Percentiles rank a stretch among this genome's conserved stretches.
Conservation (phyloP, 2,888 invertebrate species). For the Amiota mariae region DNA sequence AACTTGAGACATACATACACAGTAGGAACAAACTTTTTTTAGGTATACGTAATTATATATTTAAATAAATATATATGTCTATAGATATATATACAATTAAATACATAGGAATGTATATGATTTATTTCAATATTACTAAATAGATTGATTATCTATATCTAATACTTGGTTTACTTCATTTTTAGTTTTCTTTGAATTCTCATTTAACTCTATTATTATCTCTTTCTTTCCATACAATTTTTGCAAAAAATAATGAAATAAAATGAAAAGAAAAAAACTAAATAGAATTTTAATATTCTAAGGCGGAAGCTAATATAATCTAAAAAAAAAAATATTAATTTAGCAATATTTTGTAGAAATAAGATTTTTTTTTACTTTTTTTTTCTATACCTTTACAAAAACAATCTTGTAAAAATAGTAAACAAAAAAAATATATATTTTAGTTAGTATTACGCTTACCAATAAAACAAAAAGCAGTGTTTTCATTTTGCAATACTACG, state of each 20-base stretch:
- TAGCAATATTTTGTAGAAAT: conserved; percentile 56
- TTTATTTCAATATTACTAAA: too few relatives aligned
- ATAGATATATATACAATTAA: too few relatives aligned
- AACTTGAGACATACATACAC: too few relatives aligned
- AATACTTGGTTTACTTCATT: too few relatives aligned
- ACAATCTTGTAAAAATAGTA: conserved; percentile 65
- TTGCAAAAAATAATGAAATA: conserved; percentile 42
- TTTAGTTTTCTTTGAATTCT: conserved; percentile 28
- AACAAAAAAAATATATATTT: conserved; percentile 55
- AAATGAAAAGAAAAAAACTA: conserved; percentile 17
- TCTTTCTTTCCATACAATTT: conserved; percentile 34
- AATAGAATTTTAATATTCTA: conserved; percentile 29
- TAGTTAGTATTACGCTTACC: conserved; percentile 61
- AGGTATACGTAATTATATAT: too few relatives aligned
- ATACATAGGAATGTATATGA: too few relatives aligned
- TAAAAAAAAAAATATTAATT: conserved; percentile 43
- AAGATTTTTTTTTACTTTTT: conserved; percentile 55
- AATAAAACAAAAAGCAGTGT: background rate
- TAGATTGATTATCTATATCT: too few relatives aligned
- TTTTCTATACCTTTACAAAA: conserved; percentile 55
- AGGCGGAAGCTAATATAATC: conserved; percentile 13
- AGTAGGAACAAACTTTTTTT: too few relatives aligned
- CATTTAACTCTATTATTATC: conserved; percentile 35
- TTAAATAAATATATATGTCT: too few relatives aligned
- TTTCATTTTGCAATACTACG: too few relatives aligned